Base-by-base conservation (phyloP, 2,113 vertebrate genomes). In the Halichoerus grypus region DNA sequence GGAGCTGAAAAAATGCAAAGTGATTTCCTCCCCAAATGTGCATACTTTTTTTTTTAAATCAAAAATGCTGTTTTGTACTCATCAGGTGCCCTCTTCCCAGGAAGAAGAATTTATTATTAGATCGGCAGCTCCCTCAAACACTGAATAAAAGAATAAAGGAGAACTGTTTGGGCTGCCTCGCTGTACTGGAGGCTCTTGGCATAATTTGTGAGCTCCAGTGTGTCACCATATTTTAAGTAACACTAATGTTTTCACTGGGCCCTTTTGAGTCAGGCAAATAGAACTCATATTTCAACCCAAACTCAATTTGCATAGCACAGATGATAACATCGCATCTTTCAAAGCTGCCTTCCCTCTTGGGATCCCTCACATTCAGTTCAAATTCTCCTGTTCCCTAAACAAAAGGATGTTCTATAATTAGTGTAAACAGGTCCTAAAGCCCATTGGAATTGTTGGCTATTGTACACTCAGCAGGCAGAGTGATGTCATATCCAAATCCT, bases 141-240 rank as follows among this genome's bases (percentile, higher is more conserved):
- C 95, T 69, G 85, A 98, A 96, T 71, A 93, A 95, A 98, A 96
- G 98, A 98, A 95, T 71, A 97, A 89, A 12, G 51, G 74, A 90
- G 9, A 36, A 11, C 67, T 87, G 61, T n/a, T 76, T 81, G 1
- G 57, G 91, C 96, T 8, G 85, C 16, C 11, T 24, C 0, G 9
- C 84, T 33, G 94, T 95, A 18, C 11, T 94, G 55, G 55, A 82
- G 49, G 42, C 97, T 51, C 55, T 88, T 3, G 5, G 36, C 63
- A 7, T 21, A 51, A 71, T 93, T 63, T 65, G 57, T 79, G 92
- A 55, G 53, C 69, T 81, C 69, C 77, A 46, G 57, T 1, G 0
- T 53, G 88, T 91, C 90, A 39, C 46, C 36, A 1, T 80, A 51
- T 85, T 97, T 85, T 67, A 92, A 86, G 42, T 88, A 95, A 87